Conservation (phyloP, 2,797 vertebrate genomes). For the Lutjanus argentimaculatus region DNA sequence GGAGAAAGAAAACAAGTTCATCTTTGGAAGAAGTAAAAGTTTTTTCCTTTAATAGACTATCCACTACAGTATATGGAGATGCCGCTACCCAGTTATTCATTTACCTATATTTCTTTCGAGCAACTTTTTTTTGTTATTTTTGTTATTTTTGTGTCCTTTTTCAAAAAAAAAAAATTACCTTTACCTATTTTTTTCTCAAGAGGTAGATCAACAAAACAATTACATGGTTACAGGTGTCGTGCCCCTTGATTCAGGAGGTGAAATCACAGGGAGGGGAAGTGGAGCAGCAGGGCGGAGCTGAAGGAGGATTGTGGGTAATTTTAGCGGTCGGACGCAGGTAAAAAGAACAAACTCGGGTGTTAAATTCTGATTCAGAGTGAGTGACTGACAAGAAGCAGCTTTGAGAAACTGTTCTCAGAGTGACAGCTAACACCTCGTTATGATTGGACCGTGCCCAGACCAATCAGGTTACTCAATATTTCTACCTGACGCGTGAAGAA, state of each 20-base stretch:
- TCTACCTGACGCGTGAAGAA: neutral
- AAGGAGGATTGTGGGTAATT: conserved; percentile 48
- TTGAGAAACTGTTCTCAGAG: conserved; percentile 4
- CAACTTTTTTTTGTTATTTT: conserved; percentile 74
- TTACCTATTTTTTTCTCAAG: conserved; percentile 90
- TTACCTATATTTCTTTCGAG: conserved; percentile 83
- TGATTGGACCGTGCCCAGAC: neutral
- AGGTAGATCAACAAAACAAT: conserved; percentile 97
- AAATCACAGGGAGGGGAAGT: conserved; percentile 58
- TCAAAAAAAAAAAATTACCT: conserved; percentile 67
- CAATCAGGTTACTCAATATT: conserved; percentile 24
- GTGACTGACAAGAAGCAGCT: conserved; percentile 18
- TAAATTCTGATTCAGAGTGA: conserved; percentile 12
- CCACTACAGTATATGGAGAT: conserved; percentile 93
- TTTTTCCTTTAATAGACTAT: conserved; percentile 85
- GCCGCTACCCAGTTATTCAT: conserved; percentile 91
- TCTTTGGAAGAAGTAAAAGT: conserved; percentile 89
- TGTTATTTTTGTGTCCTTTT: conserved; percentile 79
- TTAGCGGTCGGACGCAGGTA: conserved; percentile 13
- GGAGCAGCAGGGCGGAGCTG: conserved; percentile 53
- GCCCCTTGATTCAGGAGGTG: conserved; percentile 74
- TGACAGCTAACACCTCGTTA: neutral
- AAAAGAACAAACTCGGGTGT: neutral
- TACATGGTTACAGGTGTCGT: conserved; percentile 85
- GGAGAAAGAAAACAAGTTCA: conserved; percentile 81